phyloP scores from a whole-genome alignment of 2,797 vertebrate species.

The Botia almorhae region DNA sequence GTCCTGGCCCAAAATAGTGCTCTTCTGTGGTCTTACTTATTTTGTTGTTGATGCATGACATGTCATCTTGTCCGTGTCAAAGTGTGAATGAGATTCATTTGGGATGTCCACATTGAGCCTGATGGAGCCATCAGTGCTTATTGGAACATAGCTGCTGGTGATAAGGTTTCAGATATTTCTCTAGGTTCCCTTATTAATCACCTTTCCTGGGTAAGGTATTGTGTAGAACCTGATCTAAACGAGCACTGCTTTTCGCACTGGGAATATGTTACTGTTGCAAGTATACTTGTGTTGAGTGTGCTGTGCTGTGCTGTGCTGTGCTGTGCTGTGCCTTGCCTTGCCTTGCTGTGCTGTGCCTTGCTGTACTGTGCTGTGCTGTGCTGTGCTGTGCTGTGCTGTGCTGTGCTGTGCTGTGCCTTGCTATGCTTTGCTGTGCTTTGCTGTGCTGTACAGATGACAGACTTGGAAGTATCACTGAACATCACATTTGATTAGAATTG shows the following conservation, averaged over 20 bases:
- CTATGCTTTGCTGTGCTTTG: too few species aligned
- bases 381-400: too few species aligned
- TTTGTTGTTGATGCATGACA: conserved; percentile 38
- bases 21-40: conserved; percentile 5
- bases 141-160: neutral
- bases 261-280: neutral
- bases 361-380: too few species aligned
- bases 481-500: neutral
- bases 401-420: too few species aligned
- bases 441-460: neutral
- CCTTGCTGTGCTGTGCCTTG: too few species aligned
- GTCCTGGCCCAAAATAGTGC: neutral
- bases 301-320: too few species aligned
- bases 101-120: conserved; percentile 15
- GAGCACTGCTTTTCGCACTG: neutral
- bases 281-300: neutral
- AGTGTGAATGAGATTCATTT: conserved; percentile 43
- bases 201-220: conserved; percentile 1
- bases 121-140: conserved; percentile 34
- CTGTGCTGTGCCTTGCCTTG: too few species aligned
- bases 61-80: conserved; percentile 12
- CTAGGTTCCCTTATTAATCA: conserved; percentile 3
- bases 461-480: neutral
- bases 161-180: neutral
- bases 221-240: neutral